Base-by-base conservation (phyloP, 2,888 invertebrate genomes). In the Conistra vaccinii region DNA sequence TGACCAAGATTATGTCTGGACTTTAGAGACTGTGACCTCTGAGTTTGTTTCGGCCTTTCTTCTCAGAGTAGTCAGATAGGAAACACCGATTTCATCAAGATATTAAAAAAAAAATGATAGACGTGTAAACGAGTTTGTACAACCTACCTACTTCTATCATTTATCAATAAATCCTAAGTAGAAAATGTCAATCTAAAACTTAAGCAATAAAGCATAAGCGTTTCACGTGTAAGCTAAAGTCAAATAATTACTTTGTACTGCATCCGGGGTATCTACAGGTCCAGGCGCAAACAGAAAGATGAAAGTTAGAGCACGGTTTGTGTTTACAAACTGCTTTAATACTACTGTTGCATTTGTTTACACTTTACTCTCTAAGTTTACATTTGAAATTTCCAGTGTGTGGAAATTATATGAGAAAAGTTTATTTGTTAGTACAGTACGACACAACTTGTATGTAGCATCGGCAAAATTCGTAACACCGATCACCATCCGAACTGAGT, bases 221-320 rank as follows among this genome's bases (percentile, higher is more conserved):
- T 42, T 65, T 14, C 63, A 12, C n/a, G 26, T 55, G 42, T 57
- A 23, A 32, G 39, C 1, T 20, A 35, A 82, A 80, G 26, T 57
- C 65, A 76, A 80, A 80, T 60, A 70, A 53, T 63, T 42, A 69
- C 57, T 74, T 53, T 1, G 35, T 57, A n/a, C 32, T 42, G 20
- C 45, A 42, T 45, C 29, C 14, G 35, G 35, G 45, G 14, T 51
- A 53, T 23, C 48, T 23, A 26, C 26, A 70, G 69, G 48, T 65
- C 29, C 20, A 60, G 17, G 14, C 7, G 55, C 53, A 68, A 71
- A 71, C 42, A 67, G 7, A 20, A 78, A 55, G 9, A 42, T 57
- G n/a, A 5, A 48, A 82, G 32, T 60, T 82, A 57, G 26, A 29
- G 39, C 48, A 17, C 61, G 17, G 48, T 53, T 53, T 53, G 26